Conservation (phyloP, 2,888 invertebrate species). For the Dolichomitus sp. region DNA sequence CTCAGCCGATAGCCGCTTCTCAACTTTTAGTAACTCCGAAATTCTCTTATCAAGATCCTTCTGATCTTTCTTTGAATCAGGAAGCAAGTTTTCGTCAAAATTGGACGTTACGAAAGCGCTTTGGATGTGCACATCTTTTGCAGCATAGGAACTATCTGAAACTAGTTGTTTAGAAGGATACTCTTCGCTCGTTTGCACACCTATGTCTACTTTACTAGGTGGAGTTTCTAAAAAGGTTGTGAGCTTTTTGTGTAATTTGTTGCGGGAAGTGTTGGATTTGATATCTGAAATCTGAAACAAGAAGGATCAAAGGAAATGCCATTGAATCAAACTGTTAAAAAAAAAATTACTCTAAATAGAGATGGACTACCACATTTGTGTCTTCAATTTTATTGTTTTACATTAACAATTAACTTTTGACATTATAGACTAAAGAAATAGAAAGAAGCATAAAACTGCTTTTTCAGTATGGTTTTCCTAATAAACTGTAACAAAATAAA, state of each 20-base stretch:
- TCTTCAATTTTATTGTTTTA: too few relatives aligned
- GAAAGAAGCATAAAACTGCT: too few relatives aligned
- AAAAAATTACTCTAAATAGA: too few relatives aligned
- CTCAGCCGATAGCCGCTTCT: neutral
- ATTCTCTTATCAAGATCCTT: constrained; percentile 55
- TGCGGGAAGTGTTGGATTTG: constrained; percentile 74
- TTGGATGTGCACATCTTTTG: constrained; percentile 57
- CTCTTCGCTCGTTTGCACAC: constrained; percentile 76
- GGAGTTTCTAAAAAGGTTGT: constrained; percentile 74
- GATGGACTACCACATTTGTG: too few relatives aligned
- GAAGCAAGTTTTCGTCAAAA: constrained; percentile 50
- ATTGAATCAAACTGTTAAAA: too few relatives aligned
- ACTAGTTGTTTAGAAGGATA: constrained; percentile 19
- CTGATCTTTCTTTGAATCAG: neutral
- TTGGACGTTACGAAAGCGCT: constrained; percentile 67
- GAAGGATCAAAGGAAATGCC: neutral
- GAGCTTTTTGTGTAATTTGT: constrained; percentile 77
- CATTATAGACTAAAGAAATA: too few relatives aligned
- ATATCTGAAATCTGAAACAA: constrained; percentile 77
- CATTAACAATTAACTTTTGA: too few relatives aligned
- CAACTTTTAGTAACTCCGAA: constrained; percentile 32
- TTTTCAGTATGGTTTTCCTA: too few relatives aligned
- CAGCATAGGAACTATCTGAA: constrained; percentile 3
- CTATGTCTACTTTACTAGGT: constrained; percentile 72
- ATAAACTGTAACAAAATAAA: neutral